Evolutionary conservation across 2,113 vertebrate genomes (phyloP).

Genomic region (Columba janthina): DNA sequence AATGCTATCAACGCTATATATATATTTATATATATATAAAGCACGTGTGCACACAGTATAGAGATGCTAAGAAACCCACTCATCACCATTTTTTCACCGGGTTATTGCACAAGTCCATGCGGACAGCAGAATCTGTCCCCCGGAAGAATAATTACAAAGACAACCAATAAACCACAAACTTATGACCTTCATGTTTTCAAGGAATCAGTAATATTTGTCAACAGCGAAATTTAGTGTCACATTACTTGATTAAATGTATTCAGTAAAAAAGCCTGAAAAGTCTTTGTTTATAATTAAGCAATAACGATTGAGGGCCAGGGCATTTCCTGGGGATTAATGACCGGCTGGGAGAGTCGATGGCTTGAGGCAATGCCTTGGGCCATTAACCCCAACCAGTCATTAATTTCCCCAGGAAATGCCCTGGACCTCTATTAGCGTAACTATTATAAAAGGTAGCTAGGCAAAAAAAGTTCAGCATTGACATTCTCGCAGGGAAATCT

Average conservation of each 20-base stretch:
- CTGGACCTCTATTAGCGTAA: conserved; percentile 24
- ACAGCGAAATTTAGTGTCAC: background rate
- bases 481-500: conserved; percentile 16
- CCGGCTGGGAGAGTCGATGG: conserved; percentile 3
- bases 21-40: too few relatives aligned
- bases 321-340: conserved; percentile 70
- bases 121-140: background rate
- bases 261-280: conserved; percentile 21
- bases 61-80: background rate
- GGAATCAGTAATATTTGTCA: conserved; percentile 41
- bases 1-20: background rate
- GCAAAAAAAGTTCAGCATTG: conserved; percentile 45
- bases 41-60: background rate
- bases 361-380: conserved; percentile 41
- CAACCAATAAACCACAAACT: background rate
- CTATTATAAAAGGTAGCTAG: conserved; percentile 32
- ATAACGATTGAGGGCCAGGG: conserved; percentile 30
- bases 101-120: background rate
- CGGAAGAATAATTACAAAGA: background rate
- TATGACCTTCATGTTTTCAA: background rate
- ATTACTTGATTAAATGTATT: background rate
- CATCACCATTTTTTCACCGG: background rate
- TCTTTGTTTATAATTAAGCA: conserved; percentile 70
- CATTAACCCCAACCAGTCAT: conserved; percentile 60
- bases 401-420: conserved; percentile 68